Evolutionary conservation across 2,888 invertebrate genomes (phyloP), one percentile per base, ranked within the genome.

Genomic region (Globia sparganii): DNA sequence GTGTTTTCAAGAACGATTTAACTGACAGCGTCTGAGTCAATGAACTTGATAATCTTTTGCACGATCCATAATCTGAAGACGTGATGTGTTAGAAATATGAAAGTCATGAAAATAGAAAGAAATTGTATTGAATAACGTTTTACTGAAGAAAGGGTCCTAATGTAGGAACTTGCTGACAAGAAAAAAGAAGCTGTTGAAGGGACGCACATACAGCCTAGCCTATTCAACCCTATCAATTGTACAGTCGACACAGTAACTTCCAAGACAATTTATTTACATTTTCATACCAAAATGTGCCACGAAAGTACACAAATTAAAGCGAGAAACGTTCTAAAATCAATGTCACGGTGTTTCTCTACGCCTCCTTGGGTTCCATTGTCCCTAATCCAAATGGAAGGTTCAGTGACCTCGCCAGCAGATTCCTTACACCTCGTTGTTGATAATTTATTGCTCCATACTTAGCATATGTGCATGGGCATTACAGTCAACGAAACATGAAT

Each of bases 371-470:
- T 76, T 76, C 86, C 85, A 87, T 92, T 93, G 94, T 93, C 93
- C 92, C 92, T 93, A 93, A 92, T 92, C 92, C 92, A 92, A 92
- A 92, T 92, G 93, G 66, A 85, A 86, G 88, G 94, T 91, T 93
- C 93, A 89, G 80, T 87, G 94, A 92, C 95, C 86, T 87, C 86
- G 87, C 87, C 86, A 88, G 88, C 88, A 90, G 92, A 92, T 90
- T 91, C 91, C 91, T 90, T 90, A 91, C 93, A 93, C 92, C 92
- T 92, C 86, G 91, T 92, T 90, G 87, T 86, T 87, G 87, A 90
- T 92, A 91, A 91, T 93, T 92, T 94, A 94, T 93, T 90, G 85
- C 90, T 81, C 80, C 71, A 80, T 77, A 84, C 84, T 90, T 86
- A 86, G 82, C 77, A 80, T 81, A 84, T 79, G 79, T 65, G 73